A percentile compares a stretch with the other conserved stretches of the same genome.
Evolutionary conservation across 2,797 vertebrate species (phyloP).

Genomic region (Pyrocephalus nanus): DNA sequence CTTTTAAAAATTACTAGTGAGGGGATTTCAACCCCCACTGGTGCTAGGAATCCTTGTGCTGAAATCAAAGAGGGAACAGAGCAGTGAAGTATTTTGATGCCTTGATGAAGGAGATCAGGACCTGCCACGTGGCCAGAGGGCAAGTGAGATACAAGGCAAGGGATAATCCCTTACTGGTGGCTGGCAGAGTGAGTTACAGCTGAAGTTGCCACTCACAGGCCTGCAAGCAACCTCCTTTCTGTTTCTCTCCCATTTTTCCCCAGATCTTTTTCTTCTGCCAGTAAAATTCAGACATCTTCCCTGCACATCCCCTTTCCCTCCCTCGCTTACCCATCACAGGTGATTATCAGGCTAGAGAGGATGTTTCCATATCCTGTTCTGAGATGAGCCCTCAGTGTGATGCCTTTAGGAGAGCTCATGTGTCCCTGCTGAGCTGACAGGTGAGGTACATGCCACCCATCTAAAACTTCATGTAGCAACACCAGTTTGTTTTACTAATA

Average conservation of each 20-base stretch:
- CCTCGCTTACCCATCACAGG: background rate
- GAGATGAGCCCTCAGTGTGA: background rate
- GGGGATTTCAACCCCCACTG: background rate
- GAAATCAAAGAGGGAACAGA: background rate
- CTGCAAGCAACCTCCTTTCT: background rate
- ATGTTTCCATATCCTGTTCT: accelerated
- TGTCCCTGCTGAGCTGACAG: background rate
- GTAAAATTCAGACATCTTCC: background rate
- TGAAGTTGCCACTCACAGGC: background rate
- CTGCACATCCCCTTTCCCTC: background rate
- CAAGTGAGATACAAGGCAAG: background rate
- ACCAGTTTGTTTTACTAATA: background rate
- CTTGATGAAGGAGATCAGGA: background rate
- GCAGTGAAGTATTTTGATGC: background rate
- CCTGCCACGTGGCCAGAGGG: background rate
- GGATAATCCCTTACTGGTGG: background rate
- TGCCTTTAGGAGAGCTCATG: background rate
- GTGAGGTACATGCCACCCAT: too few relatives aligned
- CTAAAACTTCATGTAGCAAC: background rate
- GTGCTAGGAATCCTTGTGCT: background rate
- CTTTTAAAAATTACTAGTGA: background rate
- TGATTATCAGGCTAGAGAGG: background rate
- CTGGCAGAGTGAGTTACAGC: background rate
- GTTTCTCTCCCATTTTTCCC: background rate
- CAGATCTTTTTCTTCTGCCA: background rate